Conservation (phyloP, 2,113 vertebrate genomes). For the Sclerurus mexicanus region DNA sequence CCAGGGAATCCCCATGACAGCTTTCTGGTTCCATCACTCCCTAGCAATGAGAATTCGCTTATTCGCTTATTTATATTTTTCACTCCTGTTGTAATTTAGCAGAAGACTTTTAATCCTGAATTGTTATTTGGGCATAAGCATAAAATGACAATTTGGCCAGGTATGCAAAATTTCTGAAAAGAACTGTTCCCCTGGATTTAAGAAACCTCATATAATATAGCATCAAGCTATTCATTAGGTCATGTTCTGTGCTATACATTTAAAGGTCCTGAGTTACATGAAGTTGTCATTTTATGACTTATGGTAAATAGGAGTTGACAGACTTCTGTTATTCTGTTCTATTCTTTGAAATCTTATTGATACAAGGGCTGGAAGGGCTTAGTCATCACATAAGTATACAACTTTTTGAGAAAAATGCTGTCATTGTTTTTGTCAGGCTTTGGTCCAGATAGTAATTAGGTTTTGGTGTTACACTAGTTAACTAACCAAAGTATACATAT, state of each 20-base stretch:
- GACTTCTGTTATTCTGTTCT: neutral
- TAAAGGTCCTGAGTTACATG: neutral
- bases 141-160: neutral
- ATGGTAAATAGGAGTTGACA: neutral
- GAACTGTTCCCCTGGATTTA: neutral
- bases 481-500: neutral
- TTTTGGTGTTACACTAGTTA: neutral
- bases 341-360: neutral
- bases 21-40: neutral
- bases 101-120: neutral
- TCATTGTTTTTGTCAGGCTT: neutral
- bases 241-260: neutral
- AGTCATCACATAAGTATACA: neutral
- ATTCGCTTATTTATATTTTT: neutral
- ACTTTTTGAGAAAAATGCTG: neutral
- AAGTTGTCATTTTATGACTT: neutral
- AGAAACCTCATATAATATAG: neutral
- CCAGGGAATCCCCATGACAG: neutral
- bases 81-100: neutral
- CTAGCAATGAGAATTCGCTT: neutral
- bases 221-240: neutral
- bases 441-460: neutral
- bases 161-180: neutral
- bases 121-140: neutral
- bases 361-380: neutral